These are phyloP conservation scores for Ctenopoma multispine DNA, from an alignment of 2,797 vertebrate species.

Conservation along the genomic window DNA sequence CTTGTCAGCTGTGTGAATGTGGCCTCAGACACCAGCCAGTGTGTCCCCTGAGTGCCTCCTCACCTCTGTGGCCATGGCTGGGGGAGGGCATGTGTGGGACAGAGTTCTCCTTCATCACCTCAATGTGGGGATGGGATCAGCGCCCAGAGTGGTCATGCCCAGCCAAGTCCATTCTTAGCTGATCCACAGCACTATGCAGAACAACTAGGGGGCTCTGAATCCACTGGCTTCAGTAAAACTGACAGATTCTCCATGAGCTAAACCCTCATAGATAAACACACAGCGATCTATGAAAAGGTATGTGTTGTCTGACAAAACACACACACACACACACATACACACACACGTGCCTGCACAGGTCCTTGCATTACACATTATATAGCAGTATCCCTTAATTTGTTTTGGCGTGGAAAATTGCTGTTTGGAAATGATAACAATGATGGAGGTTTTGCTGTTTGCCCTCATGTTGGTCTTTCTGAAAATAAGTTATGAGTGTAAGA, in stretches of 20 bases:
- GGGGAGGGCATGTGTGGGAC: constrained; percentile 51
- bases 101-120: constrained; percentile 78
- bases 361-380: constrained; percentile 23
- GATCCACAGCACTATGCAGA: constrained; percentile 59
- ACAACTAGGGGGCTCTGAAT: constrained; percentile 54
- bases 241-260: constrained; percentile 34
- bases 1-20: constrained; percentile 70
- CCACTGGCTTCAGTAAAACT: constrained; percentile 41
- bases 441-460: constrained; percentile 64
- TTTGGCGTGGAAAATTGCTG: constrained; percentile 61
- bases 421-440: constrained; percentile 73
- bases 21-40: constrained; percentile 67
- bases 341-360: constrained; percentile 23
- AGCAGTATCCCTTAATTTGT: constrained; percentile 32
- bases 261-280: constrained; percentile 57
- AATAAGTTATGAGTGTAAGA: constrained; percentile 66
- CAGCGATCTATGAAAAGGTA: constrained; percentile 52
- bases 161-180: constrained; percentile 60
- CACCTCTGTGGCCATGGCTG: constrained; percentile 65
- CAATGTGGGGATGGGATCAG: constrained; percentile 65
- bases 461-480: constrained; percentile 74
- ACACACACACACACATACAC: no score
- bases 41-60: constrained; percentile 75
- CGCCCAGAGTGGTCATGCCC: constrained; percentile 51
- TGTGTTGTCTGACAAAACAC: constrained; percentile 29